Percentiles rank a stretch among this genome's conserved stretches.
These are phyloP conservation scores for Meta bourneti DNA, from an alignment of 2,888 invertebrate species.

Conservation along the genomic window DNA sequence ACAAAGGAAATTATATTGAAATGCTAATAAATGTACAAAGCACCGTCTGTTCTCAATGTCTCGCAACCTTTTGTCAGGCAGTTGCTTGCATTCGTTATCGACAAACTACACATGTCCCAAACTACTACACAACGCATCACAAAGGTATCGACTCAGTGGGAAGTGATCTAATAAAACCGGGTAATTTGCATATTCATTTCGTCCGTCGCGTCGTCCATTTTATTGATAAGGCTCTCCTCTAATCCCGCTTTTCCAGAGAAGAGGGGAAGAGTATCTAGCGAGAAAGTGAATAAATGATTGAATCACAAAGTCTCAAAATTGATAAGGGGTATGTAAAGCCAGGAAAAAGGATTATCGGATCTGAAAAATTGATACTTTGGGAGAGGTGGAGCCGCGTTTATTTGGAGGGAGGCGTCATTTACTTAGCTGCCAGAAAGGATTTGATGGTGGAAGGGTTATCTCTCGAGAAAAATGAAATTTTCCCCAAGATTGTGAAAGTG, in stretches of 20 bases:
- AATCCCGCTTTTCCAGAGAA: background rate
- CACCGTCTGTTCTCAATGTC: background rate
- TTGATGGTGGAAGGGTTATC: background rate
- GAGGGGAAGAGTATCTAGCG: background rate
- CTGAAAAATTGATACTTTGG: background rate
- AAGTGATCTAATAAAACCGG: background rate
- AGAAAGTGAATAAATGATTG: background rate
- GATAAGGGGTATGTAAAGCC: background rate
- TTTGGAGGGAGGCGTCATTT: background rate
- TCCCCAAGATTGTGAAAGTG: background rate
- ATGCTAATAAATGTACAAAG: no score
- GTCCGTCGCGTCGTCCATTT: background rate
- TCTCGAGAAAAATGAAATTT: background rate
- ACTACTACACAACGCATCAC: background rate
- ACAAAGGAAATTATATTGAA: no score
- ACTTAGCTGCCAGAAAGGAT: background rate
- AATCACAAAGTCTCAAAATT: background rate
- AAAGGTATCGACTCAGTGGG: background rate
- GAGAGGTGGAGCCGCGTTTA: background rate
- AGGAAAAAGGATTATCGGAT: background rate
- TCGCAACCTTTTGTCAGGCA: background rate
- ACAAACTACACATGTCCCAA: background rate
- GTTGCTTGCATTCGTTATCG: background rate
- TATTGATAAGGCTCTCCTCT: background rate
- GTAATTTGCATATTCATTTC: slow-evolving; percentile 16